Evolutionary conservation across 2,113 vertebrate species (phyloP), one percentile per base, ranked within the genome.

Genomic region (Micromys minutus): DNA sequence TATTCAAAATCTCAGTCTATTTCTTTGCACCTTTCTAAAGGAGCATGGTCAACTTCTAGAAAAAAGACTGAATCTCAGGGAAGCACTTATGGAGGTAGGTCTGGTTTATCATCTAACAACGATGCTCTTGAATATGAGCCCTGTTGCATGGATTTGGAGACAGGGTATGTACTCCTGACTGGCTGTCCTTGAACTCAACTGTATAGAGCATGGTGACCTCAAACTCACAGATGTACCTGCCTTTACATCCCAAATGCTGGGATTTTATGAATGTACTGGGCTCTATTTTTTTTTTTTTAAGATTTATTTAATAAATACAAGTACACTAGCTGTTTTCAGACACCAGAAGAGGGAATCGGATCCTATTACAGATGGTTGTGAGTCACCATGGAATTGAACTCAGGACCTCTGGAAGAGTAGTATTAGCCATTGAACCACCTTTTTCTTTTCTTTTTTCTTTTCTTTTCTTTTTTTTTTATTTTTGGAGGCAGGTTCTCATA

Each of bases 21-120:
- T 99, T 98, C 99, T 99, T 90, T 99, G 99, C 97, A 99, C 99
- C 0, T 99, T 99, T 98, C 99, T 99, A 24, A 99, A 99, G 98
- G 99, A 99, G 97, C 99, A 99, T 7, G 99, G 99, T 36, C 99
- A 99, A 86, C 99, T 99, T 93, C 99, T 99, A 94, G 99, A 99
- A 96, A 99, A 99, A 96, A 99, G 99, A 91, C 98, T 99, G 91
- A 99, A 99, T 98, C 98, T 99, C 95, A 98, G 99, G 96, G 99
- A 99, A 97, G 99, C 99, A 0, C 98, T 99, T 87, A 99, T 99
- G 99, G 99, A 99, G 99, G 99, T 99, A 96, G 87, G 98, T 74
- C 31, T 77, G 83, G 26, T 39, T 77, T 71, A 31, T 93, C 21
- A n/a, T 57, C 34, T n/a, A 8, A 4, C 31, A 57, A 29, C 86